Base-by-base conservation (phyloP, 2,797 vertebrate genomes). In the Lepilemur ruficaudatus region DNA sequence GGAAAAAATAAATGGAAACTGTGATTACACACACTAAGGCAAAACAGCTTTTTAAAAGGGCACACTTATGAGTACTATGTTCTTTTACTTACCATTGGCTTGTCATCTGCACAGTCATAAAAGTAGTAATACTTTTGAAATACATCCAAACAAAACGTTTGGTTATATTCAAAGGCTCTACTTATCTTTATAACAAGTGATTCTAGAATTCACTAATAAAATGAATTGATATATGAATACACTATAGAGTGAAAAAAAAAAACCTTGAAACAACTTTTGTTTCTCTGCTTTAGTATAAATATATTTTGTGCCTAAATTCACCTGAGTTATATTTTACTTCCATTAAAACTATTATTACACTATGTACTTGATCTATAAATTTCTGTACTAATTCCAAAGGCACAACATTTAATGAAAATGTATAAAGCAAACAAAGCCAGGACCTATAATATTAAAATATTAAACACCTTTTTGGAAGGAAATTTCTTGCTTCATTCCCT, bases 371-470 rank as follows among this genome's bases (percentile, higher is more conserved):
- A 91, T 90, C 95, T 97, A 82, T 50, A 91, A 59, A 79, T 28
- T 52, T 87, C 5, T 82, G 15, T 73, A 91, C 14, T 94, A 48
- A 82, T 78, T 92, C 25, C 28, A 92, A 89, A 91, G 35, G 50
- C 10, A 93, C n/a, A 65, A 38, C 4, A 55, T 81, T 82, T 91
- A 89, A 70, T 90, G 82, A 82, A 95, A 93, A 96, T 82, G 48
- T 38, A 89, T 75, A 95, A 59, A 92, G 63, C 57, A 94, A 96
- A 72, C 15, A 57, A n/a, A 93, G 9, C 55, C 32, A 20, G 70
- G 30, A 83, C 6, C 57, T 78, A 3, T 41, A 61, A 86, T 76
- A 90, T 86, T 82, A 92, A 96, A 94, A 61, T 94, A 61, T 89
- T 96, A 96, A 97, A 73, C 13, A 57, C 18, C 70, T 61, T 11